Percentiles rank a stretch among this genome's conserved stretches.
phyloP scores from a whole-genome alignment of 2,113 vertebrate genomes.

The Burhinus bistriatus region DNA sequence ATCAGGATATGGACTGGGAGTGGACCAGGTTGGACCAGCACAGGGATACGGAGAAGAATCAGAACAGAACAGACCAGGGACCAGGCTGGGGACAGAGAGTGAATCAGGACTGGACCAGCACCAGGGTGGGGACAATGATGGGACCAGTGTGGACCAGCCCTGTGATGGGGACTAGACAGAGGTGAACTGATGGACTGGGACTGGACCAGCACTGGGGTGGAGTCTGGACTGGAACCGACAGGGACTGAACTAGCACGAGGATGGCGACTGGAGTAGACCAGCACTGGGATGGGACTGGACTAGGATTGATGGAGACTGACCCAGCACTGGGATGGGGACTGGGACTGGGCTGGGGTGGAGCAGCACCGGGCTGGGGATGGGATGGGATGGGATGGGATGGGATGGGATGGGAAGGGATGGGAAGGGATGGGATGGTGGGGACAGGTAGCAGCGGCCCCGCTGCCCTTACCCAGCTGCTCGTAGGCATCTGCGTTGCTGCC shows the following conservation, averaged over 20 bases:
- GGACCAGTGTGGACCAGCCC: neutral
- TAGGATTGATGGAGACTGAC: neutral
- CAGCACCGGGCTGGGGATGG: neutral
- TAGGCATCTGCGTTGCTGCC: constrained; percentile 82
- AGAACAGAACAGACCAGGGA: neutral
- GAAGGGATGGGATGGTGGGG: no score
- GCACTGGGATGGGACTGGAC: neutral
- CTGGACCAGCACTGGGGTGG: neutral
- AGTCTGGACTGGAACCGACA: neutral
- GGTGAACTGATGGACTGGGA: neutral
- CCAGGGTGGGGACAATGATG: no score
- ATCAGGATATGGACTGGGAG: neutral
- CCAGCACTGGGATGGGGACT: neutral
- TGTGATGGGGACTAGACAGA: neutral
- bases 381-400: no score
- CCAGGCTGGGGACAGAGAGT: neutral
- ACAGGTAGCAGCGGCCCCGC: neutral
- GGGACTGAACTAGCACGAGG: fast-evolving
- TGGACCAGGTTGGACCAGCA: neutral
- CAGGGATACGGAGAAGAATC: neutral
- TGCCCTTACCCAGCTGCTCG: constrained; percentile 76
- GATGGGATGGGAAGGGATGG: no score
- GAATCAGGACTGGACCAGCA: neutral
- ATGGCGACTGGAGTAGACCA: neutral
- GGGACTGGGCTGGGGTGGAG: neutral